Conservation (phyloP, 2,113 vertebrate genomes). For the Megaleporinus macrocephalus region DNA sequence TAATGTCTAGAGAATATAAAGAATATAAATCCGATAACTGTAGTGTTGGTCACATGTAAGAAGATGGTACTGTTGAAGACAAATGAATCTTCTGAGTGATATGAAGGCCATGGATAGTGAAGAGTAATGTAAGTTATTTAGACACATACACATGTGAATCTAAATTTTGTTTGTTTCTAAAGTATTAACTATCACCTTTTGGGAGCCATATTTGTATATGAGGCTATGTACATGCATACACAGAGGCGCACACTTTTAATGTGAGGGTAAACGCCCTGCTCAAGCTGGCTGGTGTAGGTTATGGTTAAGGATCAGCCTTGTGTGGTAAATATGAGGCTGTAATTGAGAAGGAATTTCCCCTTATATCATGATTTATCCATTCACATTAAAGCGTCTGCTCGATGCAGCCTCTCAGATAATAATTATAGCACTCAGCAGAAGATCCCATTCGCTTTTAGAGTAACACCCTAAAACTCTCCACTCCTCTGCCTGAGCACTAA, state of each 20-base stretch:
- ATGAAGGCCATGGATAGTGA: neutral
- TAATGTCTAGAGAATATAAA: too few relatives aligned
- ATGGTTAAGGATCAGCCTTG: conserved; percentile 4
- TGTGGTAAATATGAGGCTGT: conserved; percentile 42
- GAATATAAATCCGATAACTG: too few relatives aligned
- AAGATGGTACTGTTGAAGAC: neutral
- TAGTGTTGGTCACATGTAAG: neutral
- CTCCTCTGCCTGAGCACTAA: neutral
- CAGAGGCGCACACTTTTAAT: conserved; percentile 1
- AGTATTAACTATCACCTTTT: neutral
- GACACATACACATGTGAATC: neutral
- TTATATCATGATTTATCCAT: conserved; percentile 39
- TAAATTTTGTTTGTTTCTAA: neutral
- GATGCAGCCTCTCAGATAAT: conserved; percentile 14
- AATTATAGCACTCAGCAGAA: conserved; percentile 14
- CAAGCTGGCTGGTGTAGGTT: conserved; percentile 33
- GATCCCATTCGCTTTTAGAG: conserved; percentile 2
- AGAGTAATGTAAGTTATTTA: neutral
- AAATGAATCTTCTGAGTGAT: neutral
- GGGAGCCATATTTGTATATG: neutral
- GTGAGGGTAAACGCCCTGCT: conserved; percentile 15
- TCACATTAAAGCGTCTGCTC: conserved; percentile 14
- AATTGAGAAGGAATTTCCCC: conserved; percentile 39
- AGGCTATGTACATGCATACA: conserved; percentile 1
- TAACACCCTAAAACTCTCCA: neutral